These are phyloP conservation scores for Drosophila algonquin DNA, from an alignment of 2,888 invertebrate species.

Conservation along the genomic window DNA sequence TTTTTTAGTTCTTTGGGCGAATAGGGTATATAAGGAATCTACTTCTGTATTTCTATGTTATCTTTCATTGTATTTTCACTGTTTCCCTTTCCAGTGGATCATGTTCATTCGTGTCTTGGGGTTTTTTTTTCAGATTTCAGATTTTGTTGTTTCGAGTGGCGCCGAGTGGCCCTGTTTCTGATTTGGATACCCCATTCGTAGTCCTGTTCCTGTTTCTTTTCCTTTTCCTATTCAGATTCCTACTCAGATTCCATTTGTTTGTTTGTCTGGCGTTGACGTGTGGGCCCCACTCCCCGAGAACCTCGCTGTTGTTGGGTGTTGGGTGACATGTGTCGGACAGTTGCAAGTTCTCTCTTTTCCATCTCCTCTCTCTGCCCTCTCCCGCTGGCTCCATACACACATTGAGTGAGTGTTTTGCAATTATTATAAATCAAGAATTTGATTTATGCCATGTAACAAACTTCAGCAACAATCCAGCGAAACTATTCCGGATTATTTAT, in stretches of 20 bases:
- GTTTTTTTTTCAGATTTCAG: not conserved
- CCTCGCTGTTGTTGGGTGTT: conserved; percentile 36
- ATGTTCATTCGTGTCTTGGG: not conserved
- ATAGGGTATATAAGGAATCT: not conserved
- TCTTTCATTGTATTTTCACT: not conserved
- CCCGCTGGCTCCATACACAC: not conserved
- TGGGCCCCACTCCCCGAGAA: conserved; percentile 22
- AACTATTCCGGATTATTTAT: conserved; percentile 60
- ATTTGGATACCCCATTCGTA: conserved; percentile 3
- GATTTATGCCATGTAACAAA: conserved; percentile 73
- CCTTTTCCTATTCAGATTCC: not conserved
- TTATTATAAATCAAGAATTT: conserved; percentile 74
- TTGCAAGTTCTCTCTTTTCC: conserved; percentile 29
- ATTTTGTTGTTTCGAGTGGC: conserved; percentile 9
- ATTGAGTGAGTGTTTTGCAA: conserved; percentile 62
- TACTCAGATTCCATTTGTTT: conserved; percentile 21
- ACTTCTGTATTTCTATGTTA: not conserved
- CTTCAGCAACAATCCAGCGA: conserved; percentile 52
- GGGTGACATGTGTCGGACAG: conserved; percentile 68
- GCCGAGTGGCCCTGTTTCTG: conserved; percentile 2
- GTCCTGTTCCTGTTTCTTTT: not conserved
- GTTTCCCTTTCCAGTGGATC: conserved; percentile 1
- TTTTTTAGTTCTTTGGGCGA: not conserved
- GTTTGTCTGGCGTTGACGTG: conserved; percentile 62
- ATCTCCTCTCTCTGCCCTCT: conserved; percentile 5